A percentile compares a stretch with the other conserved stretches of the same genome.
These are phyloP conservation scores for Hymenopus coronatus DNA, from an alignment of 2,888 invertebrate species.

Conservation along the genomic window DNA sequence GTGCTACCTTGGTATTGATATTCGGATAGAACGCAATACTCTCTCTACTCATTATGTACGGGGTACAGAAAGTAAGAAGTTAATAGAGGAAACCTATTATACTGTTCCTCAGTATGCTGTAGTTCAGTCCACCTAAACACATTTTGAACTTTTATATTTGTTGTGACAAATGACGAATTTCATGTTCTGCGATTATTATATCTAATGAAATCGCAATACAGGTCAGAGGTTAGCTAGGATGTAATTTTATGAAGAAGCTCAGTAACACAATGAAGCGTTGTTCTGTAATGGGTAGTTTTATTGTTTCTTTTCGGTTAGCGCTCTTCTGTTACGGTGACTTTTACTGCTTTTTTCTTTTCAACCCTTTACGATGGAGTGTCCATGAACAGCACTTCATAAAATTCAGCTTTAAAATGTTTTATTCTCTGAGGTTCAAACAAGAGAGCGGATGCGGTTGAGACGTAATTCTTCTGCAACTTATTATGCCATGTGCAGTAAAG, in stretches of 20 bases:
- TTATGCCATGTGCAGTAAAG: not conserved
- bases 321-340: not conserved
- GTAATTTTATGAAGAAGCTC: not conserved
- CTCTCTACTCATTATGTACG: too few species aligned
- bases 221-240: not conserved
- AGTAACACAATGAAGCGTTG: not conserved
- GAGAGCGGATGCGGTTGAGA: not conserved
- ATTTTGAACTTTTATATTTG: too few species aligned
- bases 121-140: too few species aligned
- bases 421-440: not conserved
- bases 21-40: too few species aligned
- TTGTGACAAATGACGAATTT: too few species aligned
- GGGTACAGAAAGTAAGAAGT: too few species aligned
- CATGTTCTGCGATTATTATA: too few species aligned
- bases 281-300: not conserved
- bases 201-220: not conserved
- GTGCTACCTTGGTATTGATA: too few species aligned
- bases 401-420: constrained; percentile 4
- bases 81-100: too few species aligned
- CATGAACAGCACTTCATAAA: constrained; percentile 5
- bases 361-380: constrained; percentile 1
- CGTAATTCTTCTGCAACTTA: not conserved
- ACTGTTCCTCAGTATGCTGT: too few species aligned
- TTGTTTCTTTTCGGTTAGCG: not conserved
- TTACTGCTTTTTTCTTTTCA: not conserved